Evolutionary conservation across 2,797 vertebrate species (phyloP).

Genomic region (Sebastes hubbsi): DNA sequence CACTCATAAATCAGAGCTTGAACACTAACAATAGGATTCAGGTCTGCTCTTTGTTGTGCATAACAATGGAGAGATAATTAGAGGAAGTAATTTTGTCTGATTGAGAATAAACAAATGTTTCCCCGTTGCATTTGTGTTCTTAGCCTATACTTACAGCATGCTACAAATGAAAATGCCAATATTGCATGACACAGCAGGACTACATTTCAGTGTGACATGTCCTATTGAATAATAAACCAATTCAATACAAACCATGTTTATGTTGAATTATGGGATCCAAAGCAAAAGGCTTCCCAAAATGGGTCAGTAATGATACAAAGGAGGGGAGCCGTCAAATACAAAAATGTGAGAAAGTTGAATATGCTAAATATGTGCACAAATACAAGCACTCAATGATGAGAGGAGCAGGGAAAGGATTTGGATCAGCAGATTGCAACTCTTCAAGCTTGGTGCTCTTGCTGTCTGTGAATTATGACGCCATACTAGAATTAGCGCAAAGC

Average conservation of each 20-base stretch:
- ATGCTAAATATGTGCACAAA: neutral
- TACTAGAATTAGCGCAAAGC: neutral
- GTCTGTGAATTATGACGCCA: neutral
- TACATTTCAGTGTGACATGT: neutral
- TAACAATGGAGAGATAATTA: neutral
- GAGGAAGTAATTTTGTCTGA: neutral
- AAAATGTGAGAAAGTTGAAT: neutral
- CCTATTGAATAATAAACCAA: too few species aligned
- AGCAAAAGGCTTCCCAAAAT: neutral
- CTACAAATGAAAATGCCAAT: neutral
- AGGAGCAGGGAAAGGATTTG: neutral
- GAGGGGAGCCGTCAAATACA: neutral
- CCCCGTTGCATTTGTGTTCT: neutral
- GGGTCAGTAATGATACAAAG: neutral
- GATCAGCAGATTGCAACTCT: neutral
- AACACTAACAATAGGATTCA: neutral
- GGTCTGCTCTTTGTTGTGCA: neutral
- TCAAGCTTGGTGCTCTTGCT: neutral
- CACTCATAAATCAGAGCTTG: neutral
- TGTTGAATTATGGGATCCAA: neutral
- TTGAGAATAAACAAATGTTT: neutral
- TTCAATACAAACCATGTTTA: neutral
- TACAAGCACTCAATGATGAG: neutral
- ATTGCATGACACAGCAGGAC: too few species aligned
- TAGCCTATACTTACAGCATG: neutral